Percentiles rank a stretch among this genome's conserved stretches.
Evolutionary conservation across 2,888 invertebrate genomes (phyloP).

Genomic region (Cyrtodaria siliqua): DNA sequence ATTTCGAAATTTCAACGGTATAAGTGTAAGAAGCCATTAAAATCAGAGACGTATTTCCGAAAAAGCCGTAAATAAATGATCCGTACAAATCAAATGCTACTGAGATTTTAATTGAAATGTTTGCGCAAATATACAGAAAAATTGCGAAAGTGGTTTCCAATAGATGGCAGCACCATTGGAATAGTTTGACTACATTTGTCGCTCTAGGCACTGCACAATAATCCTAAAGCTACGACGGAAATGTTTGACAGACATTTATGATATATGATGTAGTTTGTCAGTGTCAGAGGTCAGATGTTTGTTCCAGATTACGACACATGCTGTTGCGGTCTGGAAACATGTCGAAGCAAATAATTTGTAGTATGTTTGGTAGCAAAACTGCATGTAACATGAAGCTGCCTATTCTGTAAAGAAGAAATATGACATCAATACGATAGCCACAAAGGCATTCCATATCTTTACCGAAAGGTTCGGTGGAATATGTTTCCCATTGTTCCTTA

Average conservation of each 20-base stretch:
- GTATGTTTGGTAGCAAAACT: slow-evolving; percentile 81
- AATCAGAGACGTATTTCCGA: slow-evolving; percentile 85
- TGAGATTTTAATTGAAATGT: slow-evolving; percentile 60
- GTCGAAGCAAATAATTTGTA: slow-evolving; percentile 76
- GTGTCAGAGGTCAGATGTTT: slow-evolving; percentile 66
- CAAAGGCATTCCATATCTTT: slow-evolving; percentile 64
- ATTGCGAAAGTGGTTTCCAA: slow-evolving; percentile 83
- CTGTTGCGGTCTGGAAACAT: slow-evolving; percentile 60
- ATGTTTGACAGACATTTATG: slow-evolving; percentile 81
- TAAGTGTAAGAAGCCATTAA: slow-evolving; percentile 86
- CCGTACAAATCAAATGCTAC: slow-evolving; percentile 80
- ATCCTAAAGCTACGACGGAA: slow-evolving; percentile 81
- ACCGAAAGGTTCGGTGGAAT: slow-evolving; percentile 34
- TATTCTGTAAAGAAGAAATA: slow-evolving; percentile 69
- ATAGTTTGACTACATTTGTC: slow-evolving; percentile 82
- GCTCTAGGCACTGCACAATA: slow-evolving; percentile 85
- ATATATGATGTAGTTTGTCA: slow-evolving; percentile 80
- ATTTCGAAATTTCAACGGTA: slow-evolving; percentile 81
- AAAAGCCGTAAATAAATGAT: slow-evolving; percentile 80
- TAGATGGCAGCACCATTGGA: slow-evolving; percentile 79
- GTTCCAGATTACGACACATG: slow-evolving; percentile 66
- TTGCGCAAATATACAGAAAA: slow-evolving; percentile 79
- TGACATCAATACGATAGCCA: slow-evolving; percentile 66
- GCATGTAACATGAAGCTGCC: slow-evolving; percentile 84
- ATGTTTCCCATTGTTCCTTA: slow-evolving; percentile 11